phyloP scores from a whole-genome alignment of 2,113 vertebrate genomes.

The Takifugu flavidus region DNA sequence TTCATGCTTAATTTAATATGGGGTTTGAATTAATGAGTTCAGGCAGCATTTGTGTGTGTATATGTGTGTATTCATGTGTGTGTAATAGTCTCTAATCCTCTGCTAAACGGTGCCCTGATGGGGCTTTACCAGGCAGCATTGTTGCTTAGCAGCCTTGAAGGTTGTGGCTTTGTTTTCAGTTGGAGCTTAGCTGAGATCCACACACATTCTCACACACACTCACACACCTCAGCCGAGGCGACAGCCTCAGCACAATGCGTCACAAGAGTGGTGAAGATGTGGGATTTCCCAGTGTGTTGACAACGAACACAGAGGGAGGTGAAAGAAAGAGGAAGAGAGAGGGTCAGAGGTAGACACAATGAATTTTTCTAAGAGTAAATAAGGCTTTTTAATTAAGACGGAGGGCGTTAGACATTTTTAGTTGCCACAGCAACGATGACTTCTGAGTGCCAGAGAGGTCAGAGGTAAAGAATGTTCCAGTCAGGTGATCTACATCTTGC shows the following conservation, averaged over 20 bases:
- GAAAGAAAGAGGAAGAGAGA: conserved; percentile 31
- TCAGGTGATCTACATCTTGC: conserved; percentile 44
- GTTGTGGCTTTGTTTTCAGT: conserved; percentile 64
- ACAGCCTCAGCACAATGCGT: conserved; percentile 39
- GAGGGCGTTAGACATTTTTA: conserved; percentile 28
- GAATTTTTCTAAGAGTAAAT: conserved; percentile 56
- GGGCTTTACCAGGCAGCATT: conserved; percentile 62
- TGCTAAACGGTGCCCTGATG: conserved; percentile 63
- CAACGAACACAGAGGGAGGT: conserved; percentile 26
- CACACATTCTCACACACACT: conserved; percentile 19
- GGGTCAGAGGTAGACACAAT: conserved; percentile 55
- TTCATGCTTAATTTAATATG: conserved; percentile 22
- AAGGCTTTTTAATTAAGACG: conserved; percentile 65
- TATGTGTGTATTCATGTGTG: conserved; percentile 53
- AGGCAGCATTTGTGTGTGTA: conserved; percentile 21
- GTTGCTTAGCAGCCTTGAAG: conserved; percentile 67
- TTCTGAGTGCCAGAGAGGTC: conserved; percentile 42
- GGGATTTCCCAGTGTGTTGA: conserved; percentile 40
- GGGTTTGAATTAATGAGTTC: conserved; percentile 41
- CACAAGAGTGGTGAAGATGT: conserved; percentile 24
- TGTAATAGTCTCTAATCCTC: conserved; percentile 64
- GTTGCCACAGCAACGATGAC: conserved; percentile 57
- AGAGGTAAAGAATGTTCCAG: conserved; percentile 64
- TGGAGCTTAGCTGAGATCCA: conserved; percentile 56
- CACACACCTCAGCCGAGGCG: conserved; percentile 42